Conservation (phyloP, 2,797 vertebrate species). For the Apogon talboti region DNA sequence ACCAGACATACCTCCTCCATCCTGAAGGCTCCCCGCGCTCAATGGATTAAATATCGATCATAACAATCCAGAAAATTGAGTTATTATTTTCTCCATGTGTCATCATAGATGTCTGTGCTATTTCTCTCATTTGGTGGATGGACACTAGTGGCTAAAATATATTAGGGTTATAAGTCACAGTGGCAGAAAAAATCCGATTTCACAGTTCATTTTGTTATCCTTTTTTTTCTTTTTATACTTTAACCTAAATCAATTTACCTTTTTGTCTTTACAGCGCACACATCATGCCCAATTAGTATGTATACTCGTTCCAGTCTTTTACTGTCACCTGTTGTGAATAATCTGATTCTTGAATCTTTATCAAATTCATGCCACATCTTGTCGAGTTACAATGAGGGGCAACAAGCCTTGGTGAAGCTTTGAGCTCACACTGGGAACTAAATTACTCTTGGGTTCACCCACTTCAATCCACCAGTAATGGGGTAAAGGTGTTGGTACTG, state of each 20-base stretch:
- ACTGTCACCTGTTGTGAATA: conserved; percentile 10
- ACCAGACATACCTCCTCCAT: conserved; percentile 75
- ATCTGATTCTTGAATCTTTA: conserved; percentile 1
- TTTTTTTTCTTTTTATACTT: conserved; percentile 30
- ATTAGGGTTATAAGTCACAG: conserved; percentile 59
- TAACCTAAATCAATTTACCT: conserved; percentile 42
- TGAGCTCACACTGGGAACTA: not conserved
- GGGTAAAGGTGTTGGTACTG: not conserved
- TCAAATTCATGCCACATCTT: not conserved
- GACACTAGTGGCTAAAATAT: conserved; percentile 61
- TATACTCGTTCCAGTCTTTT: conserved; percentile 1
- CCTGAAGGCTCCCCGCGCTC: conserved; percentile 58
- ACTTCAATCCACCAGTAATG: not conserved
- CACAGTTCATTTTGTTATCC: no score
- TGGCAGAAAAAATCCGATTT: not conserved
- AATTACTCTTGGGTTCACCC: not conserved
- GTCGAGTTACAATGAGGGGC: not conserved
- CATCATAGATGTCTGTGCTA: conserved; percentile 50
- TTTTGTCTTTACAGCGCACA: not conserved
- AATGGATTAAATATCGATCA: conserved; percentile 86
- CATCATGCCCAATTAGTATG: not conserved
- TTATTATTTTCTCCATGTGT: conserved; percentile 71
- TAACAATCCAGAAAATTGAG: conserved; percentile 68
- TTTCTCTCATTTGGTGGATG: conserved; percentile 14
- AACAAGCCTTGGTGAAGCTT: not conserved